Evolutionary conservation across 2,888 invertebrate genomes (phyloP), one percentile per base, ranked within the genome.

Genomic region (Andrena hattorfiana): DNA sequence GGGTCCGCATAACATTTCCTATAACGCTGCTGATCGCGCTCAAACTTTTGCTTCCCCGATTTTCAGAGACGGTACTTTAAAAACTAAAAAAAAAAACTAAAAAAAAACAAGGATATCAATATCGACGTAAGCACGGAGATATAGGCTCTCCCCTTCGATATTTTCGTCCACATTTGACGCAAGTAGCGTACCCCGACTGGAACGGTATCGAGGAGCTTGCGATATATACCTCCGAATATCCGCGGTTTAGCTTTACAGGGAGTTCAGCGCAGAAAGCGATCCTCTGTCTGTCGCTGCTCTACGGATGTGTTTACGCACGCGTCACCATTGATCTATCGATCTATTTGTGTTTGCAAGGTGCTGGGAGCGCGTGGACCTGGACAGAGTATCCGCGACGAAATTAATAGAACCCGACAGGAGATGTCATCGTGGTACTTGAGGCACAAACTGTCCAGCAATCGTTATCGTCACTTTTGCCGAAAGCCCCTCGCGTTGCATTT

Each of bases 251-350:
- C 70, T 70, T 66, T 64, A 63, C 3, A 30, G 35, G 70, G 62
- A 77, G 84, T 77, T 74, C 73, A 59, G 51, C 63, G 64, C 72
- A 35, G 80, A 76, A 76, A 81, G 75, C 68, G 84, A 83, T 81
- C 80, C 80, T 64, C 67, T 69, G 76, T 74, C 68, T 74, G 23
- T 42, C 70, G 60, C 67, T 67, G 67, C 60, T 63, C 51, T 10
- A 23, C 23, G 70, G 69, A 28, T 23, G 8, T 62, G 77, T 83
- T 71, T 66, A 81, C 81, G 63, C 56, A 35, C 28, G 76, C 76
- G 69, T 70, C 60, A 66, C 20, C 51, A 75, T 69, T 74, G 81
- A 82, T 82, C 75, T 62, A 71, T 82, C 79, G 82, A 84, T 84
- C 77, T 81, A 71, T 76, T 86, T 78, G 63, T 54, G 54, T 76